A percentile compares a stretch with the other conserved stretches of the same genome.
phyloP scores from a whole-genome alignment of 2,888 invertebrate genomes.

The Flexamia atlantica region DNA sequence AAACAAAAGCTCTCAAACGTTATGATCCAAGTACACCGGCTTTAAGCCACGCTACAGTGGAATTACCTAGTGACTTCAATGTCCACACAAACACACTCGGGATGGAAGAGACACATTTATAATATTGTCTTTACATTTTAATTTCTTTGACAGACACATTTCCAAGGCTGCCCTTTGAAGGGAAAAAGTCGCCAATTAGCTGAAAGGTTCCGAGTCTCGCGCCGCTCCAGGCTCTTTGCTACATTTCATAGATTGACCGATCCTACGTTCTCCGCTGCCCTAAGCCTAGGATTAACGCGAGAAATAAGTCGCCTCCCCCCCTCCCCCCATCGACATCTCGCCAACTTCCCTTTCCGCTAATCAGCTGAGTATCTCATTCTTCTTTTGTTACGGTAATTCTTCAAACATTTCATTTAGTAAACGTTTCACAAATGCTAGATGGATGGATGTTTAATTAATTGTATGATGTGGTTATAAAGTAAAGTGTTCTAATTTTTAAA shows the following conservation, averaged over 20 bases:
- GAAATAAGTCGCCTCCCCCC: conserved; percentile 31
- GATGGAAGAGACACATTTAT: neutral
- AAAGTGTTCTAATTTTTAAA: too few relatives aligned
- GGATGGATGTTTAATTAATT: too few relatives aligned
- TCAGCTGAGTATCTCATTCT: conserved; percentile 50
- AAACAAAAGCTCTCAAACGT: too few relatives aligned
- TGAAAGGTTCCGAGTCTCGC: conserved; percentile 39
- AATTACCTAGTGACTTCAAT: too few relatives aligned
- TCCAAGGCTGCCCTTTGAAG: conserved; percentile 45
- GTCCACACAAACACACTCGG: neutral
- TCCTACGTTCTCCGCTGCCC: conserved; percentile 48
- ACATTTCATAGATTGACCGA: conserved; percentile 60
- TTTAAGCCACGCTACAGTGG: too few relatives aligned
- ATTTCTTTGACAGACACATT: conserved; percentile 28
- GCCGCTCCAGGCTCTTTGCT: conserved; percentile 29
- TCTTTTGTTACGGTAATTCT: conserved; percentile 46
- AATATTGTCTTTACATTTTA: conserved; percentile 34
- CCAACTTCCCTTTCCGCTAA: conserved; percentile 19
- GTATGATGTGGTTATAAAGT: too few relatives aligned
- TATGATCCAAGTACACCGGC: too few relatives aligned
- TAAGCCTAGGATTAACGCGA: conserved; percentile 38
- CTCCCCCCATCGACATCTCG: conserved; percentile 1
- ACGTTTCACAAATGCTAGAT: too few relatives aligned
- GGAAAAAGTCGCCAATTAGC: conserved; percentile 58
- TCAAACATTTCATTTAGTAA: conserved; percentile 25